phyloP scores from a whole-genome alignment of 2,113 vertebrate genomes.

The Saccopteryx leptura region DNA sequence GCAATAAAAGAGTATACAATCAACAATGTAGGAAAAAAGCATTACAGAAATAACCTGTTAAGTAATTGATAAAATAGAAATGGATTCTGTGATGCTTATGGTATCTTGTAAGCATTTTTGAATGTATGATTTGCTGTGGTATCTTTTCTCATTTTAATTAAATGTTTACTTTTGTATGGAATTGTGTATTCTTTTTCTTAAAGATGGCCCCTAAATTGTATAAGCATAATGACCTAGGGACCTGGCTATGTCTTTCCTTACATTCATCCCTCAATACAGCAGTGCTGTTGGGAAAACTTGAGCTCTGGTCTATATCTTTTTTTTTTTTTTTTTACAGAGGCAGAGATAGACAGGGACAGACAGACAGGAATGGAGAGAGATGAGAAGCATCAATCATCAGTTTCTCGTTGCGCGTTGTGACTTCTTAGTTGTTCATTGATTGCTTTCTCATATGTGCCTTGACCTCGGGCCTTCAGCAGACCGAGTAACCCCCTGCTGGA shows the following conservation, averaged over 20 bases:
- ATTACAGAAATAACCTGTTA: neutral
- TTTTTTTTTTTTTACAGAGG: no score
- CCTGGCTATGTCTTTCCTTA: neutral
- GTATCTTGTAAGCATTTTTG: neutral
- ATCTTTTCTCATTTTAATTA: slow-evolving; percentile 34
- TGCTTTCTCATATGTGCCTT: no score
- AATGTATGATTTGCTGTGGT: slow-evolving; percentile 6
- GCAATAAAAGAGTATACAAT: neutral
- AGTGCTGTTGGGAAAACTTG: neutral
- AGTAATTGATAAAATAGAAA: neutral
- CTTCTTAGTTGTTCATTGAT: no score
- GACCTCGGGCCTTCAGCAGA: no score
- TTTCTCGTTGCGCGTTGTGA: no score
- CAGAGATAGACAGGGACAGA: no score
- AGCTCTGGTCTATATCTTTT: no score
- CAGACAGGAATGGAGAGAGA: no score
- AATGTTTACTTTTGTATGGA: slow-evolving; percentile 42
- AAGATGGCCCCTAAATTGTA: neutral
- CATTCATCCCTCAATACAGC: neutral
- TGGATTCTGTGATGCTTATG: neutral
- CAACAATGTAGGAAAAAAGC: neutral
- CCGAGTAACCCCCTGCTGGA: no score
- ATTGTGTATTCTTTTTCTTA: slow-evolving; percentile 27
- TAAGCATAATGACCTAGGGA: neutral
- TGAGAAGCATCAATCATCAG: no score